These are phyloP conservation scores for Linyphia triangularis DNA, from an alignment of 2,888 invertebrate genomes.

Conservation along the genomic window DNA sequence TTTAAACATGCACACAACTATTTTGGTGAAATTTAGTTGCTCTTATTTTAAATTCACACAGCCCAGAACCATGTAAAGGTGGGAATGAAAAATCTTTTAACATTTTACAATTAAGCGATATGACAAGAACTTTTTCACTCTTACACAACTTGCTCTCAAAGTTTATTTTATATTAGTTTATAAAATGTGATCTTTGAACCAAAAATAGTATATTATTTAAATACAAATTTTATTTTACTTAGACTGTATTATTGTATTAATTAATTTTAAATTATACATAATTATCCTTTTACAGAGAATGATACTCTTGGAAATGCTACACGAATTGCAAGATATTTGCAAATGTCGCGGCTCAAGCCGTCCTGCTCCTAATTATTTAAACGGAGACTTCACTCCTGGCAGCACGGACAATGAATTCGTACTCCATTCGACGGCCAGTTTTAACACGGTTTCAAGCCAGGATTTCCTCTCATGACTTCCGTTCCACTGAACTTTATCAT, in stretches of 20 bases:
- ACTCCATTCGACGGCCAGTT: constrained; percentile 67
- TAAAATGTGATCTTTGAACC: neutral
- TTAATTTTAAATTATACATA: neutral
- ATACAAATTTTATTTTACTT: too few species aligned
- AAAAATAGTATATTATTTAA: neutral
- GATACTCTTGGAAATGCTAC: constrained; percentile 67
- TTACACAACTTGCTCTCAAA: too few species aligned
- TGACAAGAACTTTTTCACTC: too few species aligned
- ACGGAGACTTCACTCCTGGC: constrained; percentile 65
- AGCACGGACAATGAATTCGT: constrained; percentile 71
- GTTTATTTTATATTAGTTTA: neutral
- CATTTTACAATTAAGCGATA: too few species aligned
- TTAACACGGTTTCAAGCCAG: constrained; percentile 67
- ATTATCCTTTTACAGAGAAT: constrained; percentile 61
- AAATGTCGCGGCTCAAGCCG: constrained; percentile 73
- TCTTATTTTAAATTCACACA: too few species aligned
- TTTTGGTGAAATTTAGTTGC: too few species aligned
- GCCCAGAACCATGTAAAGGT: too few species aligned
- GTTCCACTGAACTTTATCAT: constrained; percentile 30
- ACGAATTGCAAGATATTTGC: constrained; percentile 71
- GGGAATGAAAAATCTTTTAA: too few species aligned
- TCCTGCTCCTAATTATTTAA: constrained; percentile 70
- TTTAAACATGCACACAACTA: too few species aligned
- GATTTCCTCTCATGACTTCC: constrained; percentile 71
- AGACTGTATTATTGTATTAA: neutral